Evolutionary conservation across 2,113 vertebrate species (phyloP), one percentile per base, ranked within the genome.

Genomic region (Camelus bactrianus): DNA sequence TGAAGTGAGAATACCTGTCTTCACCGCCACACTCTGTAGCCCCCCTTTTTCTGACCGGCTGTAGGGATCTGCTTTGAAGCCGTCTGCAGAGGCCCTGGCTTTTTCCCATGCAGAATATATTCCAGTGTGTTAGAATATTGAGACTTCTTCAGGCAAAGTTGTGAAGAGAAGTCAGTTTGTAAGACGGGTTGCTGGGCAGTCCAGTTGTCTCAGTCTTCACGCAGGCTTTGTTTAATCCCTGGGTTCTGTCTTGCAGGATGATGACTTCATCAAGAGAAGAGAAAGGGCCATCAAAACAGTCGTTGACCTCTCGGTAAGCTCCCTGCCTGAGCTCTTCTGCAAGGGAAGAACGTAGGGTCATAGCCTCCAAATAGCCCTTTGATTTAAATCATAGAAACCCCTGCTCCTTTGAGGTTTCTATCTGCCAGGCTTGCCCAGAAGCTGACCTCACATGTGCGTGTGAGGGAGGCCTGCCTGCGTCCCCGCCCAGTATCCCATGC

Each of bases 191-290:
- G 86, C 58, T 80, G 22, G 90, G 54, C 86, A 10, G 3, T 48
- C 0, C 22, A 9, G 0, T 64, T 80, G 73, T 62, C 82, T 88
- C 89, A 13, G 8, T 86, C 80, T 83, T 77, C 54, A 52, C 4
- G 32, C 17, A 76, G 38, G 54, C 79, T 67, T 8, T 97, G 82
- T 65, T 94, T 95, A 82, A 84, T 87, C 2, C 28, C 87, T 48
- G 24, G 67, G 26, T 91, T 89, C 96, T 95, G 60, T 94, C 69
- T 98, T 98, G 24, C 89, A 99, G 99, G 99, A 99, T 98, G 98
- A 99, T 60, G 99, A 99, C 38, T 99, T 99, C 93, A 91, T 98
- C 72, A 98, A 99, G 97, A 99, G 99, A 97, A 99, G 99, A 98
- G 99, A 99, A 89, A 99, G 99, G 89, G 99, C 99, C 19, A 96